A percentile compares a stretch with the other conserved stretches of the same genome.
Evolutionary conservation across 2,888 invertebrate genomes (phyloP).

Genomic region (Acleris cristana): DNA sequence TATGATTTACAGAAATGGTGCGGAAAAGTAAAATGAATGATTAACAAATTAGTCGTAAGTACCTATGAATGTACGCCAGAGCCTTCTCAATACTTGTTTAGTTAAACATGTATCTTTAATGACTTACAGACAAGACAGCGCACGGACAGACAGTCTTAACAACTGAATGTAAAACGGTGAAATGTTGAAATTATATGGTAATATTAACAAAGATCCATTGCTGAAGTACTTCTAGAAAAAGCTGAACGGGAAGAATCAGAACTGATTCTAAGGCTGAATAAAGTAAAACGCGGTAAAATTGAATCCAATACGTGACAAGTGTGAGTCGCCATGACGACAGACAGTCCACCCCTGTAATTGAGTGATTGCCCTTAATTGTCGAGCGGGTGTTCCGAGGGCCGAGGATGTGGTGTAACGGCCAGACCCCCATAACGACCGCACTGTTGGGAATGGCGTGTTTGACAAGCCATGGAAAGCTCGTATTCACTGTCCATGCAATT

Average conservation of each 20-base stretch:
- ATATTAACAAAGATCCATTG: too few species aligned
- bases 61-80: too few species aligned
- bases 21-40: conserved; percentile 1
- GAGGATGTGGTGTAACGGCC: conserved; percentile 65
- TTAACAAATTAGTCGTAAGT: neutral
- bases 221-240: too few species aligned
- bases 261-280: too few species aligned
- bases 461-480: conserved; percentile 29
- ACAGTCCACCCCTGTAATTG: conserved; percentile 60
- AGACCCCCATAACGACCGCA: conserved; percentile 34
- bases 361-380: conserved; percentile 71
- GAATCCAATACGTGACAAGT: neutral
- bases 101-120: too few species aligned
- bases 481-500: neutral
- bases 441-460: conserved; percentile 28
- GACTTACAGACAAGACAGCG: too few species aligned
- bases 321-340: conserved; percentile 23
- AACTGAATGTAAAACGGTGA: too few species aligned
- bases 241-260: too few species aligned
- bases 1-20: conserved; percentile 10
- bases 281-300: too few species aligned
- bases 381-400: conserved; percentile 55
- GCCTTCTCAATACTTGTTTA: too few species aligned
- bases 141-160: fast-evolving
- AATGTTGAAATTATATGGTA: too few species aligned